Percentiles rank a stretch among this genome's conserved stretches.
Conservation (phyloP, 53 echinoderm and acorn worm species). For the Temnopleurus reevesii region DNA sequence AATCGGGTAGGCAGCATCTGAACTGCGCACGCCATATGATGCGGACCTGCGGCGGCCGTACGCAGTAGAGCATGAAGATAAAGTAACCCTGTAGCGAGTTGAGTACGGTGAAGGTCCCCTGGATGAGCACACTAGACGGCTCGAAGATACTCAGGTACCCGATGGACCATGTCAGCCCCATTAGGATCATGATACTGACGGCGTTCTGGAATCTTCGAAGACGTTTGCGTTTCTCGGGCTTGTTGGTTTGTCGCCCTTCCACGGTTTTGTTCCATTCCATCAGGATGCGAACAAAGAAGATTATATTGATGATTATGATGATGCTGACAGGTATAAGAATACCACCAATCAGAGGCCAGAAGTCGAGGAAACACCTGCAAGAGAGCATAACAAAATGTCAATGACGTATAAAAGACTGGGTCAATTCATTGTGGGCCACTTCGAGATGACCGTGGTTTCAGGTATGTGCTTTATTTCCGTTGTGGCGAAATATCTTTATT, state of each 20-base stretch:
- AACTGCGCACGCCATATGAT: constrained; percentile 59
- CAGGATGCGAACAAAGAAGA: neutral
- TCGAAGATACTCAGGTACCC: constrained; percentile 19
- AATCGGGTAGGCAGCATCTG: constrained; percentile 17
- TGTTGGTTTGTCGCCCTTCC: neutral
- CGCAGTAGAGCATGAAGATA: constrained; percentile 75
- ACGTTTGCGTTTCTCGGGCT: neutral
- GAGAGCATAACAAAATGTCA: neutral
- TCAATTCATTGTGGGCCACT: neutral
- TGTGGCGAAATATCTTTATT: too few species aligned
- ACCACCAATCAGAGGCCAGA: constrained; percentile 46
- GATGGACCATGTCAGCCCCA: constrained; percentile 31
- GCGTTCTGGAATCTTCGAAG: constrained; percentile 42
- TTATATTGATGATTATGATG: constrained; percentile 15
- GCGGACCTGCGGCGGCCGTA: constrained; percentile 66
- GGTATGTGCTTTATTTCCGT: neutral
- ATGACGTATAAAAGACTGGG: neutral
- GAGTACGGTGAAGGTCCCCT: constrained; percentile 61
- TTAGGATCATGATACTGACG: constrained; percentile 1
- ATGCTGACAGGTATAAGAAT: neutral
- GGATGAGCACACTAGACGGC: neutral
- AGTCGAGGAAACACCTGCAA: neutral
- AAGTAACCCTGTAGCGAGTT: constrained; percentile 75
- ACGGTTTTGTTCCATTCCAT: neutral
- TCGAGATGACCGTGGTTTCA: neutral